phyloP scores from a whole-genome alignment of 2,797 vertebrate species.

The Mormyrus proboscirostris region DNA sequence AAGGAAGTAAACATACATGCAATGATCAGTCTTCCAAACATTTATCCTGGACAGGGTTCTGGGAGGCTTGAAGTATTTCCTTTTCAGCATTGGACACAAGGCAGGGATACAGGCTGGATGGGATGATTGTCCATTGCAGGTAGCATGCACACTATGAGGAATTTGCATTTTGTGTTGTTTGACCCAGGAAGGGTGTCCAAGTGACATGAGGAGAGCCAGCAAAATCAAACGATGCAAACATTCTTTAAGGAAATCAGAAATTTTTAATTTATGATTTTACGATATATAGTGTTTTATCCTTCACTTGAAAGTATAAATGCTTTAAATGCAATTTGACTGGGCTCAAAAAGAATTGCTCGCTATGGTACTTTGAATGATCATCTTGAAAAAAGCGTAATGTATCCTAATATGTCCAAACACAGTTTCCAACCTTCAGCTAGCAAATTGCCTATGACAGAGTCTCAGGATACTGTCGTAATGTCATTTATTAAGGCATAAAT shows the following conservation, averaged over 20 bases:
- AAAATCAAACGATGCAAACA: neutral
- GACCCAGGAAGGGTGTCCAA: neutral
- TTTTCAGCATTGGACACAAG: neutral
- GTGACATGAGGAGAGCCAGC: neutral
- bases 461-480: neutral
- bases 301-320: neutral
- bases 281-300: neutral
- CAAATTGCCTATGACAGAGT: neutral
- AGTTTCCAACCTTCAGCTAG: neutral
- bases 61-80: neutral
- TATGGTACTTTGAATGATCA: neutral
- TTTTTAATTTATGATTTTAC: neutral
- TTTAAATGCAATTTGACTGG: neutral
- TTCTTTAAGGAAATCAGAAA: neutral
- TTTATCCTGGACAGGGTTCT: neutral
- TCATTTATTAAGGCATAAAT: slow-evolving; percentile 6
- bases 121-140: neutral
- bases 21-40: neutral
- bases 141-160: neutral
- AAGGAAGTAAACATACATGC: neutral
- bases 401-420: neutral
- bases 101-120: neutral
- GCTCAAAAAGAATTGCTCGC: neutral
- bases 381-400: neutral
- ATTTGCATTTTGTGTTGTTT: neutral